Evolutionary conservation across 1,140 invertebrate genomes (phyloP).

Genomic region (Scaptodrosophila lebanonensis): DNA sequence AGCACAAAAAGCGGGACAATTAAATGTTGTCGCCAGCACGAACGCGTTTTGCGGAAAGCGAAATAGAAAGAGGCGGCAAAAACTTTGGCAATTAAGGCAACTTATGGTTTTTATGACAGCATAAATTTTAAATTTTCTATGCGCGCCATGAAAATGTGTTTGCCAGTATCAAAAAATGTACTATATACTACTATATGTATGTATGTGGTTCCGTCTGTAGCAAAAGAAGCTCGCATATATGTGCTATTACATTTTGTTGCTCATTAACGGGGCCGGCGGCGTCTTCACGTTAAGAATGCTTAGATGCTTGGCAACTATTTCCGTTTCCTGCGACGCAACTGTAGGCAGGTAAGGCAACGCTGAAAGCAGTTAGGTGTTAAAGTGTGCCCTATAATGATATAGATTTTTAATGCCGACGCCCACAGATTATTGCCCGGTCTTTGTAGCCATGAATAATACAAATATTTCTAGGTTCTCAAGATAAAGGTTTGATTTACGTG

Average conservation of each 20-base stretch:
- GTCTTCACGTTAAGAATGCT: slow-evolving; percentile 57
- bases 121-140: slow-evolving; percentile 73
- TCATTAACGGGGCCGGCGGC: slow-evolving; percentile 53
- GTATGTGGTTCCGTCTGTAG: slow-evolving; percentile 8
- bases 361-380: slow-evolving; percentile 10
- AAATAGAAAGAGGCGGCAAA: slow-evolving; percentile 29
- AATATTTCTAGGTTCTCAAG: no score
- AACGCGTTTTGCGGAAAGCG: slow-evolving; percentile 39
- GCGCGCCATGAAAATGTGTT: slow-evolving; percentile 27
- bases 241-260: slow-evolving; percentile 29
- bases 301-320: slow-evolving; percentile 39
- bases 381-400: no score
- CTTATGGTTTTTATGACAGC: slow-evolving; percentile 73
- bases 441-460: no score
- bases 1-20: slow-evolving; percentile 50
- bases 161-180: slow-evolving; percentile 14
- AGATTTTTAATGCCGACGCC: no score
- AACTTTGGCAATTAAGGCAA: slow-evolving; percentile 73
- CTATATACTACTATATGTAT: slow-evolving; percentile 11
- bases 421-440: no score
- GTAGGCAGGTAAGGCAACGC: background rate
- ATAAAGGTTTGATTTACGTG: no score
- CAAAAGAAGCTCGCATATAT: slow-evolving; percentile 18
- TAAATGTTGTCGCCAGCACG: slow-evolving; percentile 33
- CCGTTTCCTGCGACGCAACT: slow-evolving; percentile 14